These are phyloP conservation scores for Apodemus sylvaticus DNA, from an alignment of 2,113 vertebrate genomes.

Conservation along the genomic window DNA sequence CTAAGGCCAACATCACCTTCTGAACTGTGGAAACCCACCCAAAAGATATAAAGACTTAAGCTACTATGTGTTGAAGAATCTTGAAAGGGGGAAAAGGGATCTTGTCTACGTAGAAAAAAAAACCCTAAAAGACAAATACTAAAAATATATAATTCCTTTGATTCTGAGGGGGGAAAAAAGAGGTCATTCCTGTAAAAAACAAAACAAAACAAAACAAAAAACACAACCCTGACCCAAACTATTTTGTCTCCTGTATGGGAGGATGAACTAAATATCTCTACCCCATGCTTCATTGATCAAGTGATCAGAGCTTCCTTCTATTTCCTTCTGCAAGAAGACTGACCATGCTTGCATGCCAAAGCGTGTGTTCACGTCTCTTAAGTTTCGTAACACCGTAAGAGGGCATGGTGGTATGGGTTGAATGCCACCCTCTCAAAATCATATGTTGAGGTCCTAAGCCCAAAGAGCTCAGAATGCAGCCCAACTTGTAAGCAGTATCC, in stretches of 20 bases:
- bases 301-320: background rate
- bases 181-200: background rate
- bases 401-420: background rate
- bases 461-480: background rate
- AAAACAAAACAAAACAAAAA: too few species aligned
- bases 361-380: background rate
- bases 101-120: background rate
- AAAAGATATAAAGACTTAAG: background rate
- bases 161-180: background rate
- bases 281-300: too few species aligned
- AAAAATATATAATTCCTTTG: background rate
- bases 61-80: background rate
- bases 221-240: background rate
- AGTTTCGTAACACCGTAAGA: background rate
- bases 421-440: background rate
- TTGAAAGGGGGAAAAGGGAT: background rate
- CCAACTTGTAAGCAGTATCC: background rate
- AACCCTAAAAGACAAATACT: background rate
- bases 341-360: background rate
- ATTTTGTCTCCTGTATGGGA: background rate
- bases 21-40: background rate
- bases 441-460: background rate
- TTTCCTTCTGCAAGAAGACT: background rate
- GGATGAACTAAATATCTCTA: background rate
- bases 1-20: background rate